A percentile compares a stretch with the other conserved stretches of the same genome.
Evolutionary conservation across 2,888 invertebrate species (phyloP).

Genomic region (Andrena trimmerana): DNA sequence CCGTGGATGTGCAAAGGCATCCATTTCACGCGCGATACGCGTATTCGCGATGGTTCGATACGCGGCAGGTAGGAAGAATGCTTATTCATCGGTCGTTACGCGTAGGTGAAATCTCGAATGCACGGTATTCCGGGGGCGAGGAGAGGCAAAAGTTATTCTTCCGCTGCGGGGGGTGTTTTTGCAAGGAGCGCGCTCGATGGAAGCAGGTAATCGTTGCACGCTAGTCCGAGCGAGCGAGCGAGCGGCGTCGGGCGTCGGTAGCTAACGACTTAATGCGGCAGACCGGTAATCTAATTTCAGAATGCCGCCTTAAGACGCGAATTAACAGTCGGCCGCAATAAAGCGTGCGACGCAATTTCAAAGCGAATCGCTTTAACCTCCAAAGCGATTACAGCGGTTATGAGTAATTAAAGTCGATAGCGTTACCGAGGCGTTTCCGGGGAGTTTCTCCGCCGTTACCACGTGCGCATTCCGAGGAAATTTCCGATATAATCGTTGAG

Average conservation of each 20-base stretch:
- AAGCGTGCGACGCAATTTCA: slow-evolving; percentile 58
- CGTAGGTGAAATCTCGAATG: not conserved
- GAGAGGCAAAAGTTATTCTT: no score
- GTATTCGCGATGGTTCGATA: slow-evolving; percentile 45
- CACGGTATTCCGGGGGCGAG: not conserved
- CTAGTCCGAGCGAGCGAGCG: slow-evolving; percentile 4
- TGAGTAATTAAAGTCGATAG: slow-evolving; percentile 56
- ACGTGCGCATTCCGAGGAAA: not conserved
- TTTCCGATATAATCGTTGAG: slow-evolving; percentile 12
- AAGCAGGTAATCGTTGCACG: slow-evolving; percentile 42
- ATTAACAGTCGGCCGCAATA: slow-evolving; percentile 61
- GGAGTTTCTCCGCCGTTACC: no score
- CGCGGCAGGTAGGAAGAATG: slow-evolving; percentile 9
- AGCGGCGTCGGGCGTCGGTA: not conserved
- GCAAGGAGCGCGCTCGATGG: no score
- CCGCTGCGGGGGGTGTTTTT: no score
- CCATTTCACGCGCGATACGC: slow-evolving; percentile 45
- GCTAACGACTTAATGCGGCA: slow-evolving; percentile 52
- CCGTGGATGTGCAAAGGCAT: slow-evolving; percentile 61
- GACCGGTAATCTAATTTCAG: slow-evolving; percentile 60
- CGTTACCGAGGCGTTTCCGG: slow-evolving; percentile 29
- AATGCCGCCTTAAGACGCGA: slow-evolving; percentile 59
- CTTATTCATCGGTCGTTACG: not conserved
- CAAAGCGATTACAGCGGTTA: slow-evolving; percentile 58
- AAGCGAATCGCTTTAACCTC: slow-evolving; percentile 56